Evolutionary conservation across 2,888 invertebrate species (phyloP).

Genomic region (Lasiommata megera): DNA sequence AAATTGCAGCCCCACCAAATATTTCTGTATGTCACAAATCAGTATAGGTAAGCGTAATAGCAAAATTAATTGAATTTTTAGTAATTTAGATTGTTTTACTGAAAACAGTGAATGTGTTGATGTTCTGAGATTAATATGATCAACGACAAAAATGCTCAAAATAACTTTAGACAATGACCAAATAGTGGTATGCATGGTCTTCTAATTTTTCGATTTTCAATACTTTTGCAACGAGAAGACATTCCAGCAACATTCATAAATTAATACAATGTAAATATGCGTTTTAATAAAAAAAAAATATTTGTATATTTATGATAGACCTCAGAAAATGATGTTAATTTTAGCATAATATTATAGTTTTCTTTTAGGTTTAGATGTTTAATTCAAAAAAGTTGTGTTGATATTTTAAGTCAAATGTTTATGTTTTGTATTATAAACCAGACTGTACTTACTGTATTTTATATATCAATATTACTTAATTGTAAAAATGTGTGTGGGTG

Average conservation of each 20-base stretch:
- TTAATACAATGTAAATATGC: conserved; percentile 57
- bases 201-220: conserved; percentile 27
- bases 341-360: conserved; percentile 33
- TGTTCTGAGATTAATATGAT: conserved; percentile 57
- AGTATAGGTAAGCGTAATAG: conserved; percentile 14
- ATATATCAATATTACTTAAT: conserved; percentile 36
- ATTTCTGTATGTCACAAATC: conserved; percentile 42
- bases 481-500: conserved; percentile 40
- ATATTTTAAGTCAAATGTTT: conserved; percentile 58
- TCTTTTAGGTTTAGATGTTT: conserved; percentile 19
- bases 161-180: conserved; percentile 74
- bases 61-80: conserved; percentile 2
- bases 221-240: conserved; percentile 39
- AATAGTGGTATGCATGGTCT: conserved; percentile 46
- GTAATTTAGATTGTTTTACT: conserved; percentile 8
- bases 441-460: conserved; percentile 70
- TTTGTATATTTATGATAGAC: conserved; percentile 64
- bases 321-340: conserved; percentile 46
- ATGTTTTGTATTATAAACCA: conserved; percentile 67
- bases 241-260: conserved; percentile 54
- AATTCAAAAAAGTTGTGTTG: conserved; percentile 29
- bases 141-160: conserved; percentile 75
- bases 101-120: conserved; percentile 80
- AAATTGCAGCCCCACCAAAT: conserved; percentile 70
- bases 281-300: conserved; percentile 40